Conservation (phyloP, 2,888 invertebrate species). For the Eulithis testata region DNA sequence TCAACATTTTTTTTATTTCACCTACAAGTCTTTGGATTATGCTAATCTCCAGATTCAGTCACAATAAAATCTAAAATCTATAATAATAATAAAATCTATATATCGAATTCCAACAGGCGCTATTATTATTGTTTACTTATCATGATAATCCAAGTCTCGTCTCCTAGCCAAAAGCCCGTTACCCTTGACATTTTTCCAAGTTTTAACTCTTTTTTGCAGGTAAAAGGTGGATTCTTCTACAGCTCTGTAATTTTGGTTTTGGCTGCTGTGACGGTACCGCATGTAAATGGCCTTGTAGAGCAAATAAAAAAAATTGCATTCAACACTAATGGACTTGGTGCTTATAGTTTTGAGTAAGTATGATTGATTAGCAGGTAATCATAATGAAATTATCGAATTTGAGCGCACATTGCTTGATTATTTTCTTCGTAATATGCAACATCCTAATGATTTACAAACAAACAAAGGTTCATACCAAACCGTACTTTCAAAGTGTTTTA, state of each 20-base stretch:
- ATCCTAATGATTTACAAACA: no score
- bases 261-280: constrained; percentile 49
- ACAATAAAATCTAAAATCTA: no score
- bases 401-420: neutral
- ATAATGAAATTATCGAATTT: constrained; percentile 1
- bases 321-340: constrained; percentile 73
- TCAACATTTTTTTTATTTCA: no score
- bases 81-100: no score
- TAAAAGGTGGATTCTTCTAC: constrained; percentile 55
- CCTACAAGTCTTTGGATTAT: no score
- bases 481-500: no score
- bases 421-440: neutral
- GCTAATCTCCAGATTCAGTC: no score
- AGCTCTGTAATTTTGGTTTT: constrained; percentile 48
- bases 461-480: no score
- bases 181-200: constrained; percentile 66
- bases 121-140: neutral
- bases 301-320: constrained; percentile 65
- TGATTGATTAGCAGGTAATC: constrained; percentile 32
- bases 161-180: constrained; percentile 35
- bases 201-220: constrained; percentile 60
- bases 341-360: constrained; percentile 80
- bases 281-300: constrained; percentile 52
- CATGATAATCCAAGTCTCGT: constrained; percentile 1
- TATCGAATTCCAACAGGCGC: no score